Base-by-base conservation (phyloP, 2,113 vertebrate genomes). In the Columba livia region DNA sequence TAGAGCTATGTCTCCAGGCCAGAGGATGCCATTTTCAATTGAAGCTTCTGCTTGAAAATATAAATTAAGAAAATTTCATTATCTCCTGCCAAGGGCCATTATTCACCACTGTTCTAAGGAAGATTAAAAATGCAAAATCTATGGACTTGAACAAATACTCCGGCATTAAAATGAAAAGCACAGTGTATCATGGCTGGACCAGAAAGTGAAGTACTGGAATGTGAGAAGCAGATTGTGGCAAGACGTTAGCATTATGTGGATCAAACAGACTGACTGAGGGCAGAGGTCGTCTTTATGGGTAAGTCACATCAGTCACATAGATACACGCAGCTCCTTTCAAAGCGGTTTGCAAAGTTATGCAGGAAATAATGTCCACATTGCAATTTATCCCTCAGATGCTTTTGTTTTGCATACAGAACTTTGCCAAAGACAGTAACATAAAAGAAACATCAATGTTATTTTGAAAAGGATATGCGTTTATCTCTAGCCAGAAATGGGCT, bases 11-110 rank as follows among this genome's bases (percentile, higher is more conserved):
- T 98, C 98, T 98, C 94, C 97, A 96, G 98, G 97, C 97, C 97
- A 98, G 73, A 91, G 92, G 96, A 98, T 97, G 97, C 97, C 98
- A 97, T 97, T 97, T 98, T 97, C 97, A 98, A 98, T 95, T 96
- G 97, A 97, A 97, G 96, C 95, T 98, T 97, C 97, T 95, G 96
- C 97, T 96, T 97, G 96, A 98, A 98, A 98, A 98, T 98, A 98
- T 98, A 98, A 98, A 98, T 98, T 98, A 98, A 98, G 98, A 98
- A 98, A 98, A 98, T 98, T 97, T 98, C 97, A 98, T 98, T 98
- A 98, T 98, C 98, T 98, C 92, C 97, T 97, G 98, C 98, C 98
- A 98, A 97, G 91, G 97, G 98, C 96, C 95, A 97, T 98, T 98
- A 98, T 98, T 97, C 97, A 97, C 97, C 91, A 98, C 96, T 98